Evolutionary conservation across 2,888 invertebrate genomes (phyloP).

Genomic region (Halocaridina rubra): DNA sequence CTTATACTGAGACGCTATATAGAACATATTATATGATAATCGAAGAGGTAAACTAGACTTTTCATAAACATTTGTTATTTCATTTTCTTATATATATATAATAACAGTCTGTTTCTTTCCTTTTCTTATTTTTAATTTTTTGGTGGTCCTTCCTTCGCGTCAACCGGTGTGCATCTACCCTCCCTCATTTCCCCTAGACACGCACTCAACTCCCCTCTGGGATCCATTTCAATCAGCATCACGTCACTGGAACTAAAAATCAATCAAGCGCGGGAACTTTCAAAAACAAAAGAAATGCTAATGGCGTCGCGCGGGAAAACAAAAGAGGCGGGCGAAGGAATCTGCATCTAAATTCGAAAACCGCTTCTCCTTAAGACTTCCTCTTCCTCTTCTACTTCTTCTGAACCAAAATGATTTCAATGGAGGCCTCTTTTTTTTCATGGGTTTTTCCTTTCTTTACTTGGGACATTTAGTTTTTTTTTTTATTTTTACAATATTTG

Average conservation of each 20-base stretch:
- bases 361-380: not conserved
- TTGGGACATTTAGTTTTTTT: too few relatives aligned
- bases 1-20: too few relatives aligned
- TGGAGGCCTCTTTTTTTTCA: too few relatives aligned
- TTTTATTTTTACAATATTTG: too few relatives aligned
- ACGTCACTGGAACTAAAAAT: conserved; percentile 63
- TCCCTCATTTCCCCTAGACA: not conserved
- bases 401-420: not conserved
- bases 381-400: not conserved
- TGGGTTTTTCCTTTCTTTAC: too few relatives aligned
- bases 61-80: too few relatives aligned
- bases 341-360: conserved; percentile 55
- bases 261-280: conserved; percentile 50
- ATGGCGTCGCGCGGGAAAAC: conserved; percentile 59
- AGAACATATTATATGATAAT: too few relatives aligned
- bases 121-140: too few relatives aligned
- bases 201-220: not conserved
- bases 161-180: not conserved
- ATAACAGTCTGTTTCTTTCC: not conserved
- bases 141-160: not conserved
- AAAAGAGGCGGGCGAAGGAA: conserved; percentile 45
- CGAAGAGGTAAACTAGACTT: too few relatives aligned
- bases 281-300: conserved; percentile 64
- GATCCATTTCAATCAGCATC: conserved; percentile 39
- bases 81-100: not conserved